Conservation (phyloP, 2,888 invertebrate genomes). For the Chrysina gloriosa region DNA sequence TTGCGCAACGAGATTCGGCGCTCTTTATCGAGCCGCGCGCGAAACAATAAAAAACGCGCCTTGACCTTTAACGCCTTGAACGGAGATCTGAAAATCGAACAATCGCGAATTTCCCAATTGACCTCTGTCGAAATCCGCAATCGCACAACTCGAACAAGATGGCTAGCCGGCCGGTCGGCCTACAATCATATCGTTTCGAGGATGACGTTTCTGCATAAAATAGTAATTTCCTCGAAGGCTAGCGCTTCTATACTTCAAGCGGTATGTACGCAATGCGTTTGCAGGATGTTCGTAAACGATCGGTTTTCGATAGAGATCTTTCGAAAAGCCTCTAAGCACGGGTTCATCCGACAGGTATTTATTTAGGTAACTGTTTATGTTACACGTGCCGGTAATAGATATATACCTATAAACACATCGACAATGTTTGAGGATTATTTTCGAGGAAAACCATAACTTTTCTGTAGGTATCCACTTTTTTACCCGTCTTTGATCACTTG, state of each 20-base stretch:
- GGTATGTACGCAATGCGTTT: background rate
- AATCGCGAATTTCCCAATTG: conserved; percentile 25
- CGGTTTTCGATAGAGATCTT: conserved; percentile 22
- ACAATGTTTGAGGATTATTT: background rate
- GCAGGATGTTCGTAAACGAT: conserved; percentile 31
- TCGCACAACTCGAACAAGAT: background rate
- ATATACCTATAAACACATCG: background rate
- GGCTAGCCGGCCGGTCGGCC: too few species aligned
- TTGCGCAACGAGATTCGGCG: conserved; percentile 16
- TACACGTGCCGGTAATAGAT: background rate
- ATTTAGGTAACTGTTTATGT: background rate
- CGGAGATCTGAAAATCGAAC: conserved; percentile 24
- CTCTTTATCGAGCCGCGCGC: conserved; percentile 10
- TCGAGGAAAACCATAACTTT: too few species aligned
- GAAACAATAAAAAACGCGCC: conserved; percentile 26
- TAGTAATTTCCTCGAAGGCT: background rate
- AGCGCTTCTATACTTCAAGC: too few species aligned
- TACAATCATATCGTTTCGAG: too few species aligned
- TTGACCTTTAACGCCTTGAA: conserved; percentile 32
- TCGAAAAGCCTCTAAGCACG: conserved; percentile 17
- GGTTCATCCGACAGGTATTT: conserved; percentile 11
- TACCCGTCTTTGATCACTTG: too few species aligned
- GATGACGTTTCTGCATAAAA: conserved; percentile 22
- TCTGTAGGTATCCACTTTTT: too few species aligned
- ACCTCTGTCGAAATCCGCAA: background rate